Evolutionary conservation across 2,797 vertebrate species (phyloP), one percentile per base, ranked within the genome.

Genomic region (Thalassophryne amazonica): DNA sequence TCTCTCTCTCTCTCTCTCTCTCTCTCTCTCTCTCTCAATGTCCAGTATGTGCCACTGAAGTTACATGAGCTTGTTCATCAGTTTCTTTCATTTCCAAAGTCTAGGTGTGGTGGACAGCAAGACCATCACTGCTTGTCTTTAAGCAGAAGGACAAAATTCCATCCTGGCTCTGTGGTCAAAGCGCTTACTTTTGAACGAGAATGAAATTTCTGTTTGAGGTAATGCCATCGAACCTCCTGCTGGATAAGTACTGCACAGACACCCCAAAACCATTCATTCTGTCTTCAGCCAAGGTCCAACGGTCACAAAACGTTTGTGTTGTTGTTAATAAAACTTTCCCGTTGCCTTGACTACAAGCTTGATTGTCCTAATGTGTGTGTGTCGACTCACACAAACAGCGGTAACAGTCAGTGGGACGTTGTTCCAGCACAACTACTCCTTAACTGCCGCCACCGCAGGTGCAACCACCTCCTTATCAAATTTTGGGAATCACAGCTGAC

Each of bases 361-460:
- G 33, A 59, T 10, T 20, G 51, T 31, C 3, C 30, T 16, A 0
- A 5, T 17, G 25, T n/a, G n/a, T n/a, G n/a, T n/a, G n/a, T n/a
- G n/a, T n/a, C n/a, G n/a, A n/a, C n/a, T n/a, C 60, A 30, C 35
- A 60, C 5, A 25, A 51, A 36, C 50, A 35, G 24, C 30, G 38
- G 45, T 1, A 33, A 38, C 34, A 46, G 49, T 20, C 32, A 17
- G 32, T 36, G 7, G 41, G 9, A 41, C 32, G 13, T 23, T 37
- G 20, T 43, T 56, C 61, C 16, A 30, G 30, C 19, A 50, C 61
- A 30, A 1, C 28, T 9, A 6, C 0, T 43, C 57, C 58, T 61
- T 48, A 69, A 61, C 49, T 36, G 55, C 61, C 68, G 57, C 36
- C 6, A 2, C 52, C 60, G 62, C 62, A 75, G 58, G 56, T 70